Evolutionary conservation across 2,797 vertebrate species (phyloP).

Genomic region (Anabas testudineus): DNA sequence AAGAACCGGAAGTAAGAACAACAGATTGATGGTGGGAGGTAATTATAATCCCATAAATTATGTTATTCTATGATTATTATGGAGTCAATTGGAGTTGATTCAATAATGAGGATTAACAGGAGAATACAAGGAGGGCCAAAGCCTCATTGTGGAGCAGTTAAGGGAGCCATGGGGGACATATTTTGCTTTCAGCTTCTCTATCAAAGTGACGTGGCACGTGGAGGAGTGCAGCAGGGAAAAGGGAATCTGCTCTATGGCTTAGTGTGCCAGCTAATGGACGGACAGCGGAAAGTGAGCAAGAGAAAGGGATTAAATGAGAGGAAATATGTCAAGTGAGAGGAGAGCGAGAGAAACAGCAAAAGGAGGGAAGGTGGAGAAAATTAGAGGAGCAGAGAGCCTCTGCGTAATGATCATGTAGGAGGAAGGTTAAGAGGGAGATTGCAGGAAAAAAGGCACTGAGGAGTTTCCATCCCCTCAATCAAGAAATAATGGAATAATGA

Average conservation of each 20-base stretch:
- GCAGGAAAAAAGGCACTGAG: slow-evolving; percentile 9
- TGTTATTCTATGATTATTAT: slow-evolving; percentile 1
- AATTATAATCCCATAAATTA: slow-evolving; percentile 5
- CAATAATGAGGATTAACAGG: neutral
- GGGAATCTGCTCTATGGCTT: slow-evolving; percentile 7
- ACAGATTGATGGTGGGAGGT: neutral
- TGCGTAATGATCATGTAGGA: slow-evolving; percentile 4
- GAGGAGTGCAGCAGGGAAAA: slow-evolving; percentile 7
- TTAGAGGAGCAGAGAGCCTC: neutral
- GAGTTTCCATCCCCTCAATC: slow-evolving; percentile 22
- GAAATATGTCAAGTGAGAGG: slow-evolving; percentile 23
- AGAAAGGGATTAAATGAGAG: slow-evolving; percentile 30
- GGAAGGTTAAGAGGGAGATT: slow-evolving; percentile 20
- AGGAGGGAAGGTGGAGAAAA: slow-evolving; percentile 8
- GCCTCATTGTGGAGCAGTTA: neutral
- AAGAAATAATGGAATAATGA: slow-evolving; percentile 5
- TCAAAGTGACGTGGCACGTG: neutral
- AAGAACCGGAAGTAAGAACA: neutral
- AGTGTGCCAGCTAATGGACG: slow-evolving; percentile 1
- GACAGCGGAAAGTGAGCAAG: slow-evolving; percentile 13
- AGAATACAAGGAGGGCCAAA: neutral
- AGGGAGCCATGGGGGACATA: neutral
- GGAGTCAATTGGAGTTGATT: neutral
- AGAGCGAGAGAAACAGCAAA: slow-evolving; percentile 3
- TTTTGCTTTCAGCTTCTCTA: slow-evolving; percentile 1